phyloP scores from a whole-genome alignment of 2,113 vertebrate genomes.

The Austrofundulus limnaeus region DNA sequence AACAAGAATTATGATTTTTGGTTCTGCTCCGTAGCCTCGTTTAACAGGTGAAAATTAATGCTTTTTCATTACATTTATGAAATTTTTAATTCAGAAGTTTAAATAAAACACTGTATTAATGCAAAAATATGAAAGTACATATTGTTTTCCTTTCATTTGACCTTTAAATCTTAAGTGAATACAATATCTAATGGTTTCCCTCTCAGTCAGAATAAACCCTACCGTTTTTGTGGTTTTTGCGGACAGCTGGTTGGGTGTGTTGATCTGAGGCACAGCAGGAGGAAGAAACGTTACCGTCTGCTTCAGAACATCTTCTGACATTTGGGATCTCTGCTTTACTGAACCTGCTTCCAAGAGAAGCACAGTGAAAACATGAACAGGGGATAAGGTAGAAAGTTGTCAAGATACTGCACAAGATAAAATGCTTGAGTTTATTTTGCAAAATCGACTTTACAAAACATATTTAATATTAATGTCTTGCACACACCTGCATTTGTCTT shows the following conservation, averaged over 20 bases:
- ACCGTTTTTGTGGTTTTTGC: constrained; percentile 56
- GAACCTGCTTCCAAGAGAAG: constrained; percentile 38
- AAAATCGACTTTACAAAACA: too few species aligned
- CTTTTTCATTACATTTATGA: too few species aligned
- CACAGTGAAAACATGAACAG: neutral
- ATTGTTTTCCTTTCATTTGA: too few species aligned
- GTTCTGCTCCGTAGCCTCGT: too few species aligned
- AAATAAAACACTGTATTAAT: too few species aligned
- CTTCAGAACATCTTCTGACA: constrained; percentile 75
- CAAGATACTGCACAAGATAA: neutral
- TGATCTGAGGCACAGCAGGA: constrained; percentile 53
- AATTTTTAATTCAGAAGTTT: too few species aligned
- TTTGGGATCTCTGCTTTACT: constrained; percentile 62
- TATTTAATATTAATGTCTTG: neutral
- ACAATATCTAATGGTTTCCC: neutral
- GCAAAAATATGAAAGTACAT: too few species aligned
- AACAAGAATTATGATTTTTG: too few species aligned
- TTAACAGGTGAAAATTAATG: too few species aligned
- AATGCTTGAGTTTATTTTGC: too few species aligned
- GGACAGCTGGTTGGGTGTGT: constrained; percentile 57
- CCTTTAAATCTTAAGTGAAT: too few species aligned
- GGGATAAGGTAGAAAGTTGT: neutral
- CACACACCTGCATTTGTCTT: constrained; percentile 55
- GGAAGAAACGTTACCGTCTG: constrained; percentile 72
- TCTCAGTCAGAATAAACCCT: neutral